Conservation (phyloP, 1,140 invertebrate species). For the Lerema accius region DNA sequence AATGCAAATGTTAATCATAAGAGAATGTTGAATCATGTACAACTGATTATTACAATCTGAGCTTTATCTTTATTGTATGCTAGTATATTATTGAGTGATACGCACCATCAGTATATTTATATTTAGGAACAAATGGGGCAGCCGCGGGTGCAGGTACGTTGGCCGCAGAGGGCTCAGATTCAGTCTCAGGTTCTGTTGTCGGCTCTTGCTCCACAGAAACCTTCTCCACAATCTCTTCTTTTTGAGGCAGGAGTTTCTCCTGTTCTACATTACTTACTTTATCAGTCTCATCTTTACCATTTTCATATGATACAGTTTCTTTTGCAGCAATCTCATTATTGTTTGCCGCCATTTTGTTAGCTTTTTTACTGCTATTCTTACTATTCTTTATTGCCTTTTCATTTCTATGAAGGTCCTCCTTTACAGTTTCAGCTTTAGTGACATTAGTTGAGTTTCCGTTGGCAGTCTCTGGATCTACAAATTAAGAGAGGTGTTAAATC, state of each 20-base stretch:
- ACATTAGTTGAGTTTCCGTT: conserved; percentile 67
- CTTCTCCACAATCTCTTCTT: conserved; percentile 41
- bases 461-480: conserved; percentile 66
- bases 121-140: conserved; percentile 61
- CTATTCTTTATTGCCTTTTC: conserved; percentile 68
- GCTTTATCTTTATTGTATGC: too few species aligned
- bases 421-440: conserved; percentile 59
- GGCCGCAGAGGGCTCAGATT: conserved; percentile 23
- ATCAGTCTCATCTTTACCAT: conserved; percentile 79
- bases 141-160: conserved; percentile 32
- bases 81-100: too few species aligned
- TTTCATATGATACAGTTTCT: conserved; percentile 66
- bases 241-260: conserved; percentile 42
- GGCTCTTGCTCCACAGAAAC: background rate
- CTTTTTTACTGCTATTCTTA: conserved; percentile 68
- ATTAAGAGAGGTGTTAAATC: too few species aligned
- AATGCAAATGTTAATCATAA: background rate
- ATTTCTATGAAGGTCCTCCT: conserved; percentile 73
- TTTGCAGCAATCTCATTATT: conserved; percentile 54
- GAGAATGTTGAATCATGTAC: too few species aligned
- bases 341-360: conserved; percentile 55
- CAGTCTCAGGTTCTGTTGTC: conserved; percentile 29
- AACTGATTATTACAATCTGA: too few species aligned
- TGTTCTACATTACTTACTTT: conserved; percentile 66
- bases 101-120: conserved; percentile 69